Evolutionary conservation across 2,797 vertebrate species (phyloP), one percentile per base, ranked within the genome.

Genomic region (Anguilla pacifica): DNA sequence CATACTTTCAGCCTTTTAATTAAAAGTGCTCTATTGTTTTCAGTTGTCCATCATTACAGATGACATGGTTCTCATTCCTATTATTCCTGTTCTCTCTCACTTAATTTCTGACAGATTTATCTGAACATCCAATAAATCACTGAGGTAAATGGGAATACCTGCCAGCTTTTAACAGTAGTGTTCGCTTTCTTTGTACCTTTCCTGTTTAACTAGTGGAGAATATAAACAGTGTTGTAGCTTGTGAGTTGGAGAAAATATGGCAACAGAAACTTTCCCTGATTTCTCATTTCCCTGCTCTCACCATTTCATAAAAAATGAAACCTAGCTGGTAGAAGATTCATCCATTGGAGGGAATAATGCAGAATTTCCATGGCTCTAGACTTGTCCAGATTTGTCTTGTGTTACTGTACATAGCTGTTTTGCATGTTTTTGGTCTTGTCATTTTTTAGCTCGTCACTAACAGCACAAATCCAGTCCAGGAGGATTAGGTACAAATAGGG

Each of bases 121-220:
- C 79, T 5, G 2, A 7, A 19, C 79, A 25, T 10, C 43, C 31
- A 72, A 53, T 88, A 35, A 67, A 15, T 84, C 49, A 39, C 53
- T 35, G 49, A 17, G 22, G 31, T 10, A n/a, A 74, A 25, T 28
- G 67, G 31, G 53, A 84, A 22, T 81, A 81, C 3, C 67, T 25
- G 13, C 87, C 83, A 49, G 22, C 46, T 67, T 87, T 83, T 87
- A 49, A 87, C 53, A 22, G 59, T 28, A 9, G 64, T 74, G 82
- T n/a, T 51, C 72, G 31, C 22, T 84, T n/a, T 19, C 70, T 53
- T 53, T 25, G 64, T 49, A 83, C 28, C 64, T 55, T 25, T 84
- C 17, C 31, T 35, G n/a, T 28, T 22, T 17, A 53, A 61, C 15
- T 19, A 74, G 43, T 25, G 19, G 39, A 83, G 7, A 46, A 72